Evolutionary conservation across 2,888 invertebrate genomes (phyloP), one percentile per base, ranked within the genome.

Genomic region (Agriopis marginaria): DNA sequence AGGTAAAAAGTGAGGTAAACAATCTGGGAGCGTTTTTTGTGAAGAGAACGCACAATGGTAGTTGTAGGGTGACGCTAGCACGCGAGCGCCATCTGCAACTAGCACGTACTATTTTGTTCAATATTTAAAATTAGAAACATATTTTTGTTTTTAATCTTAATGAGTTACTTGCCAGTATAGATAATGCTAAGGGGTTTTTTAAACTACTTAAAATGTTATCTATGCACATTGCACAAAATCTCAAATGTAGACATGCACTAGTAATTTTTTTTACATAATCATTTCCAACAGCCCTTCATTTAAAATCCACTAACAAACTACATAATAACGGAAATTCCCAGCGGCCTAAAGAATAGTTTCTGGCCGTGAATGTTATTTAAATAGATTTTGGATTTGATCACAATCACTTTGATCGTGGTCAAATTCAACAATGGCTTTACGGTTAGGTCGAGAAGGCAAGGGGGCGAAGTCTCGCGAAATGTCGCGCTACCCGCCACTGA

Each of bases 1-100:
- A 93, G 86, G 86, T 92, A 92, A 92, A 93, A 93, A 91, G 89
- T 91, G 93, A 90, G 90, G 93, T 93, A 93, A 93, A 94, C 92
- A 93, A 92, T 90, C 89, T 87, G 91, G 85, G 84, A 80, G 86
- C 79, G 85, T 89, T 92, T 93, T 93, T 92, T 92, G 82, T 58
- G 77, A 32, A 4, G 3, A 14, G 77, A 75, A 75, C 79, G 84
- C 82, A 88, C 88, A 87, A 87, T 87, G 80, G 83, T 82, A 85
- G 83, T 85, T 79, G 85, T 84, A 78, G 92, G 92, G 92, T 89
- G 83, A 42, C 49, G 89, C 91, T 88, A 85, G 90, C 83, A 66
- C 70, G 70, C 65, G 70, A 66, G 82, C 76, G 63, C 71, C 91
- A 89, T 90, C 89, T 90, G 90, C 89, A 76, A 71, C 77, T 53